Conservation (phyloP, 2,797 vertebrate species). For the Pangasius larnaudii region DNA sequence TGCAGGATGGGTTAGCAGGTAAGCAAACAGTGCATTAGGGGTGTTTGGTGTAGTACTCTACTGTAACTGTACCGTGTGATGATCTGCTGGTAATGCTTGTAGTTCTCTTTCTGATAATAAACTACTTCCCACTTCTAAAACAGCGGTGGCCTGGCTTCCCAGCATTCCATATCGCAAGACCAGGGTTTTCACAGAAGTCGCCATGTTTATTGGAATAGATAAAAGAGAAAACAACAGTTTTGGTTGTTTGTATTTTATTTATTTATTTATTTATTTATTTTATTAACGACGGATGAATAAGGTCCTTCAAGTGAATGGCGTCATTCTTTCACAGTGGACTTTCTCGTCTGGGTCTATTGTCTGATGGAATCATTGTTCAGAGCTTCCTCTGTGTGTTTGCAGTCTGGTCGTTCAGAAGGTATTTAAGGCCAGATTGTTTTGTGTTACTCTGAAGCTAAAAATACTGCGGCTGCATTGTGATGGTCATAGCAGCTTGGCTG, state of each 20-base stretch:
- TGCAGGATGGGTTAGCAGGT: not conserved
- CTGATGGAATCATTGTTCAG: slow-evolving; percentile 49
- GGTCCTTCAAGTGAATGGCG: not conserved
- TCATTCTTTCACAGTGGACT: slow-evolving; percentile 35
- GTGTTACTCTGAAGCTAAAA: slow-evolving; percentile 72
- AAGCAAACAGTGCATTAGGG: not conserved
- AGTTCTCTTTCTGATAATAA: not conserved
- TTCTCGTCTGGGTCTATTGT: slow-evolving; percentile 45
- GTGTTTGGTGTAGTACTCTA: not conserved
- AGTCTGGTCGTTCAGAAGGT: slow-evolving; percentile 46
- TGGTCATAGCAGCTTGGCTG: slow-evolving; percentile 2
- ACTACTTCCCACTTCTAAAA: not conserved
- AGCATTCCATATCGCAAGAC: not conserved
- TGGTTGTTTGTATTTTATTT: not conserved
- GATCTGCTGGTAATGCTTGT: not conserved
- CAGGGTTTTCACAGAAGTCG: not conserved
- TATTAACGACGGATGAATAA: not conserved
- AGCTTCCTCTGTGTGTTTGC: slow-evolving; percentile 46
- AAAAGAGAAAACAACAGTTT: not conserved
- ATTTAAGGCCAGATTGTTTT: slow-evolving; percentile 60
- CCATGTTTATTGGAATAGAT: not conserved
- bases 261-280: not conserved
- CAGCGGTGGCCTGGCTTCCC: not conserved
- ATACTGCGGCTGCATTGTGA: slow-evolving; percentile 58
- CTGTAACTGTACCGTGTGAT: not conserved